Conservation (phyloP, 2,797 vertebrate species). For the Xyrichtys novacula region DNA sequence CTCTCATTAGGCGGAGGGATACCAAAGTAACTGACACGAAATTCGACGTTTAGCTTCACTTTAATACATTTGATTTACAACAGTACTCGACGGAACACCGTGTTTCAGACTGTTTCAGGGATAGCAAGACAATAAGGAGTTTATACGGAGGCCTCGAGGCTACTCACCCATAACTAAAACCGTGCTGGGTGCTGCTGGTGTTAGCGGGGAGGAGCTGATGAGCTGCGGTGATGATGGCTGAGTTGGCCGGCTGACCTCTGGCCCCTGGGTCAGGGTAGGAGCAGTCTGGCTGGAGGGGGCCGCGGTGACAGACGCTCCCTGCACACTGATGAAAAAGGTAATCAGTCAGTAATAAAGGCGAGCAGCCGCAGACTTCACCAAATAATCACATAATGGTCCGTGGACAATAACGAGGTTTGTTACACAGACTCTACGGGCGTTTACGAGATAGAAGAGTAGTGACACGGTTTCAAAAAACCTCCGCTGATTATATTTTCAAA, state of each 20-base stretch:
- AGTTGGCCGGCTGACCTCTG: slow-evolving; percentile 78
- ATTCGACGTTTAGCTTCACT: too few relatives aligned
- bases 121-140: not conserved
- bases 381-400: slow-evolving; percentile 28
- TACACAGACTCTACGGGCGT: not conserved
- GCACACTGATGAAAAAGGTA: slow-evolving; percentile 54
- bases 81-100: not conserved
- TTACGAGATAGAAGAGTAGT: too few relatives aligned
- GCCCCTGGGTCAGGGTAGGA: slow-evolving; percentile 57
- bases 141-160: not conserved
- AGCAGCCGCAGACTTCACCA: slow-evolving; percentile 6
- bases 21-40: not conserved
- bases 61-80: not conserved
- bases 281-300: slow-evolving; percentile 51
- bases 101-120: not conserved
- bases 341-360: slow-evolving; percentile 48
- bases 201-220: slow-evolving; percentile 30
- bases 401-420: slow-evolving; percentile 2
- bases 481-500: too few relatives aligned
- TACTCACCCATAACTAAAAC: slow-evolving; percentile 26
- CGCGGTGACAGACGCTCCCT: slow-evolving; percentile 47
- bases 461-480: too few relatives aligned
- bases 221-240: slow-evolving; percentile 53
- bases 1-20: slow-evolving; percentile 26
- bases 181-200: not conserved